These are phyloP conservation scores for Brenthis hecate DNA, from an alignment of 2,888 invertebrate species.

Conservation along the genomic window DNA sequence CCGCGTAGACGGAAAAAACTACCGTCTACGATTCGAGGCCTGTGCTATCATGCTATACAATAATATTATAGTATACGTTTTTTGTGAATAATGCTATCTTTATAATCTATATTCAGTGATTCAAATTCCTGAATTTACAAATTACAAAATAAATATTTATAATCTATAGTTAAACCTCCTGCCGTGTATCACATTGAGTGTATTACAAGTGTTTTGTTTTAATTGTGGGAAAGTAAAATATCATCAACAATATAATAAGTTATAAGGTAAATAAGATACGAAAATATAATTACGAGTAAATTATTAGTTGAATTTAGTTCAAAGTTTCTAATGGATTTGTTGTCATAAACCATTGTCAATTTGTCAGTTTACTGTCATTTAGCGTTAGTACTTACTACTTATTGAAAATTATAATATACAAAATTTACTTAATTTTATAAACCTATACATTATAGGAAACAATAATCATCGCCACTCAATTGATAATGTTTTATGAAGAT, in stretches of 20 bases:
- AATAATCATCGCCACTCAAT: not conserved
- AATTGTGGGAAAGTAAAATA: too few species aligned
- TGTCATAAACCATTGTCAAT: conserved; percentile 31
- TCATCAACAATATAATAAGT: not conserved
- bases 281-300: not conserved
- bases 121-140: not conserved
- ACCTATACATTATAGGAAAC: not conserved
- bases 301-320: conserved; percentile 4
- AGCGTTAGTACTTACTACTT: conserved; percentile 26
- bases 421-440: not conserved
- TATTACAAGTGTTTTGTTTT: too few species aligned
- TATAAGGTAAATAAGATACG: conserved; percentile 3
- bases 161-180: conserved; percentile 17
- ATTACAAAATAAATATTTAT: conserved; percentile 8
- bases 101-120: not conserved
- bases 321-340: conserved; percentile 22
- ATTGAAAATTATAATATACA: conserved; percentile 13
- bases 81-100: not conserved
- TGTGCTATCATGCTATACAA: too few species aligned
- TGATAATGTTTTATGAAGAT: not conserved
- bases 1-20: too few species aligned
- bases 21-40: too few species aligned
- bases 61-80: not conserved
- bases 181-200: conserved; percentile 6
- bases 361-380: conserved; percentile 31